phyloP scores from a whole-genome alignment of 2,797 vertebrate species.

The Rachycentron canadum region DNA sequence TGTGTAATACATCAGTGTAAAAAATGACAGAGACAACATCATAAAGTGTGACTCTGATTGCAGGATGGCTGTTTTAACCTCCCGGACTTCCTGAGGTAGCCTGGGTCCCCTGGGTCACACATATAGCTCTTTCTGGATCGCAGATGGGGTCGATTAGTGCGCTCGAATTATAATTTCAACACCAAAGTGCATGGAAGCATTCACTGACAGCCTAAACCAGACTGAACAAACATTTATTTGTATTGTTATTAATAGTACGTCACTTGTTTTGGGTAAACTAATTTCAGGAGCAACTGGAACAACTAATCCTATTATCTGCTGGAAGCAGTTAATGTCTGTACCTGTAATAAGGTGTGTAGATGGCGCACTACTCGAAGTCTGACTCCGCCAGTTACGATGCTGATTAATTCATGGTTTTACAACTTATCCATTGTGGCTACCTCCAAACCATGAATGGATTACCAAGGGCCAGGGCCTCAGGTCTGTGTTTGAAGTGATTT shows the following conservation, averaged over 20 bases:
- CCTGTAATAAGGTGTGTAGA: neutral
- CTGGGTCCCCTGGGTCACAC: constrained; percentile 38
- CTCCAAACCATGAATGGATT: neutral
- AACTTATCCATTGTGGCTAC: constrained; percentile 7
- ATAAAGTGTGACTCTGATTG: neutral
- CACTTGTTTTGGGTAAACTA: neutral
- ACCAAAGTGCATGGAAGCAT: neutral
- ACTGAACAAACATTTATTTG: neutral
- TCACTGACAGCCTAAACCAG: neutral
- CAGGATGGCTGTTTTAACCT: neutral
- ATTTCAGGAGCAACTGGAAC: neutral
- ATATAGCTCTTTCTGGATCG: constrained; percentile 20
- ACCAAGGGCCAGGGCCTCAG: neutral
- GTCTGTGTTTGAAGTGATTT: neutral
- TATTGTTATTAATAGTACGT: neutral
- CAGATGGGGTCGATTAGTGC: constrained; percentile 36
- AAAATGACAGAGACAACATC: neutral
- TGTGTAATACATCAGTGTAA: constrained; percentile 1
- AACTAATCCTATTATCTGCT: neutral
- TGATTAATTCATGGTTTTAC: constrained; percentile 22
- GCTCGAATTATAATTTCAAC: constrained; percentile 12
- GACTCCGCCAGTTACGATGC: neutral
- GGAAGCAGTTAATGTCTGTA: neutral
- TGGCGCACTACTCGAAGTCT: neutral
- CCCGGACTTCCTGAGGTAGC: constrained; percentile 1